Evolutionary conservation across 2,888 invertebrate genomes (phyloP), one percentile per base, ranked within the genome.

Genomic region (Ypsolopha sequella): DNA sequence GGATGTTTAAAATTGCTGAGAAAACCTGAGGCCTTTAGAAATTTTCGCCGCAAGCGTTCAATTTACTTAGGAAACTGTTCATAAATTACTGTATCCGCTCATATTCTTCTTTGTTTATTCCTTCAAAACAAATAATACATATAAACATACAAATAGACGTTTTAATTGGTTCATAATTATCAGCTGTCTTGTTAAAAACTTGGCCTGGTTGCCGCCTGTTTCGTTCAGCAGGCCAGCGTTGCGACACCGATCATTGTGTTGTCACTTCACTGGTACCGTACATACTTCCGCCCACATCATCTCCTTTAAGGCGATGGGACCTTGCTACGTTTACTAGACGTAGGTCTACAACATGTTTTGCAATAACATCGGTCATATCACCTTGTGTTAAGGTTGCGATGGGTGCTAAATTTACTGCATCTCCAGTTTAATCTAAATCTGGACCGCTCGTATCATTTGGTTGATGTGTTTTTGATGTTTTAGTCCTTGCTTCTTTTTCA

Each of bases 211-310:
- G 41, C 41, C 41, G 41, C 33, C 41, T 50, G 50, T 41, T 39
- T 7, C 45, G 43, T 43, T 36, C 43, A 50, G 50, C 41, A 43
- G 50, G 10, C 50, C 43, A 50, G 24, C 41, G 14, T 41, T 49
- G 46, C 49, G 46, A 50, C 44, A 39, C 44, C 52, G 49, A 36
- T 46, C 24, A 36, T 48, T 55, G 51, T 53, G 53, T 51, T 55
- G 54, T 50, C 52, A 33, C 47, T 53, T 52, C 35, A 24, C 43
- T 34, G 36, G 39, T 43, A 41, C 41, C 41, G 24, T 14, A 72
- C 69, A 70, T 64, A 64, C 70, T 79, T 80, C 81, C 84, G 79
- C 84, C 82, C 79, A 82, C 81, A 50, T 54, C 39, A 9, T 55
- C 58, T 64, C 70, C 50, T 70, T 76, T 76, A 80, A 63, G 78